Base-by-base conservation (phyloP, 2,113 vertebrate species). In the Hypanus sabinus region DNA sequence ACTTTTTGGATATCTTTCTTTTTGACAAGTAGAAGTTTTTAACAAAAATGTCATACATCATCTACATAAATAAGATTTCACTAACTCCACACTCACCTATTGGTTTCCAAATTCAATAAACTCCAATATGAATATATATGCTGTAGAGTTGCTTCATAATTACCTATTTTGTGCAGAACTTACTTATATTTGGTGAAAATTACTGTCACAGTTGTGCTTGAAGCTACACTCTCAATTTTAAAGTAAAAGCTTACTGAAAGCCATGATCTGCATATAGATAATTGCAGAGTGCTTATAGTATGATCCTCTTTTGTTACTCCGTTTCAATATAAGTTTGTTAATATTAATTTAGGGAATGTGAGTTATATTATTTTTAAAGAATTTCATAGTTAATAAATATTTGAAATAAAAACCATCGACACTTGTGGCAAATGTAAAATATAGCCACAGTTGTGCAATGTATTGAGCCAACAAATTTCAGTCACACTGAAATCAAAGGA, bases 261-360 rank as follows among this genome's bases (percentile, higher is more conserved):
- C 68, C 27, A 93, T 55, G 91, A 93, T 93, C 73, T 93, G 91
- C 70, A 73, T 24, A 71, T 20, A 22, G n/a, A 92, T 16, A 14
- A 71, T 68, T 92, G 68, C 20, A 24, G 3, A 38, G 36, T 71
- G 5, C 62, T 62, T n/a, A 62, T 55, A 62, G 46, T 30, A 88
- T 18, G 30, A 65, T 20, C 18, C 30, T 36, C 62, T 68, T 70
- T 36, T 91, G 46, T 24, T 12, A 5, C 30, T 91, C 16, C n/a
- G 9, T 70, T 91, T 14, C 33, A 91, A 12, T 27, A 60, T 24
- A 62, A 12, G 60, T 30, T 88, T 65, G 7, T 11, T 9, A 18
- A 36, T 14, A 2, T 4, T 38, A 10, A 87, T 60, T 87, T 60
- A 9, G 55, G 55, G 18, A 2, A 79, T n/a, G n/a, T 2, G 8